These are phyloP conservation scores for Anarrhichthys ocellatus DNA, from an alignment of 2,113 vertebrate genomes.

Conservation along the genomic window DNA sequence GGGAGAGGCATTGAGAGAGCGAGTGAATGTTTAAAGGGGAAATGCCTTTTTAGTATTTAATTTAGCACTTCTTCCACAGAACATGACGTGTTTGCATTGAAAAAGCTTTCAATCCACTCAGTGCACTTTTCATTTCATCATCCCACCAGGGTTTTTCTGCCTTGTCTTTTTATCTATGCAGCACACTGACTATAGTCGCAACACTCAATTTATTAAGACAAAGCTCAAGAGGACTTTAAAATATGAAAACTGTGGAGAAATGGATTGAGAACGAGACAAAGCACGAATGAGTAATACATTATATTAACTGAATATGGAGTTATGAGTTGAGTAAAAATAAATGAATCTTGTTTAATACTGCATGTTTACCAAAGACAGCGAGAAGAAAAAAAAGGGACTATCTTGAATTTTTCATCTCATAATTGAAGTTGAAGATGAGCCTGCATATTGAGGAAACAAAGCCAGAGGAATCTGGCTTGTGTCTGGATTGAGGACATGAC, in stretches of 20 bases:
- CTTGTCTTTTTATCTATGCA: conserved; percentile 57
- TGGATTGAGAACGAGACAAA: conserved; percentile 25
- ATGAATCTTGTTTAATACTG: background rate
- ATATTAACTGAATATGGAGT: conserved; percentile 23
- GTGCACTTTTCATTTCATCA: conserved; percentile 43
- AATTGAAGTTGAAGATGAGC: background rate
- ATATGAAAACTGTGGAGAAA: conserved; percentile 17
- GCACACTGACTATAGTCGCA: conserved; percentile 25
- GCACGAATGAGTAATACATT: conserved; percentile 47
- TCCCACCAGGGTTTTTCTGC: conserved; percentile 27
- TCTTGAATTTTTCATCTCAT: background rate
- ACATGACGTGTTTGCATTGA: conserved; percentile 35
- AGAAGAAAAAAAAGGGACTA: background rate
- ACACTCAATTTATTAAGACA: conserved; percentile 52
- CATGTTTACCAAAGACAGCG: background rate
- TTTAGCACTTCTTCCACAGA: conserved; percentile 37
- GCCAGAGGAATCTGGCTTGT: too few species aligned
- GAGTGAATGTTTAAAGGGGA: conserved; percentile 28
- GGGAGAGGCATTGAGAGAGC: conserved; percentile 15
- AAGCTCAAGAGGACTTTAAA: conserved; percentile 57
- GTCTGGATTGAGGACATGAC: too few species aligned
- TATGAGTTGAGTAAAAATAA: conserved; percentile 7
- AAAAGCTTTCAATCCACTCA: conserved; percentile 49
- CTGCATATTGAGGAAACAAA: background rate
- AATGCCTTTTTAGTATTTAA: conserved; percentile 54